Percentiles rank a stretch among this genome's conserved stretches.
Conservation (phyloP, 1,140 invertebrate genomes). For the Melipona quadrifasciata region DNA sequence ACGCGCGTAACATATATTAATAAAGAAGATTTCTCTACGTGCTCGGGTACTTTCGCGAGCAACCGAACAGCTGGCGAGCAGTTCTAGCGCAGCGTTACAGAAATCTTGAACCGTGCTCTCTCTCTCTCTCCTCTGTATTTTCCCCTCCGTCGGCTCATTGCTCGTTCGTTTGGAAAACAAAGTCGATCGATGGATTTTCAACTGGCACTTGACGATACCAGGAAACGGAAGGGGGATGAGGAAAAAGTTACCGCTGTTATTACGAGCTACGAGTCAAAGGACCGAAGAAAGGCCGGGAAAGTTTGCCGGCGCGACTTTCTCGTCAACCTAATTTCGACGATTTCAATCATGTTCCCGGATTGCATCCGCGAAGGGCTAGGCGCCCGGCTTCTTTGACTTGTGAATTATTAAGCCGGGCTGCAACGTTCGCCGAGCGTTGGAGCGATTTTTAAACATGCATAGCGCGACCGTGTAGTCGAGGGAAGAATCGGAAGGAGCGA, state of each 20-base stretch:
- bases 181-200: conserved; percentile 4
- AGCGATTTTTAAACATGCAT: conserved; percentile 38
- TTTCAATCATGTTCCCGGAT: conserved; percentile 28
- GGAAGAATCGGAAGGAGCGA: not conserved
- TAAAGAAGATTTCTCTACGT: too few relatives aligned
- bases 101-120: not conserved
- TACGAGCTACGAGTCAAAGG: not conserved
- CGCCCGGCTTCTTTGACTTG: conserved; percentile 17
- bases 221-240: too few relatives aligned
- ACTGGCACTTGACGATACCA: not conserved
- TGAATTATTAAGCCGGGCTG: conserved; percentile 35
- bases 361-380: not conserved
- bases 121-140: not conserved
- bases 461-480: not conserved
- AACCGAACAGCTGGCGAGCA: too few relatives aligned
- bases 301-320: not conserved
- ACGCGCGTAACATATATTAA: too few relatives aligned
- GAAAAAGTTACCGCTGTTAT: not conserved
- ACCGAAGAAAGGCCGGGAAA: not conserved
- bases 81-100: too few relatives aligned
- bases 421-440: conserved; percentile 24
- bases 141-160: not conserved
- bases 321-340: conserved; percentile 42
- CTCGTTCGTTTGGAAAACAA: not conserved
- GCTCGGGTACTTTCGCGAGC: too few relatives aligned